A percentile compares a stretch with the other conserved stretches of the same genome.
Evolutionary conservation across 1,140 invertebrate species (phyloP).

Genomic region (Potamilus streckersoni): DNA sequence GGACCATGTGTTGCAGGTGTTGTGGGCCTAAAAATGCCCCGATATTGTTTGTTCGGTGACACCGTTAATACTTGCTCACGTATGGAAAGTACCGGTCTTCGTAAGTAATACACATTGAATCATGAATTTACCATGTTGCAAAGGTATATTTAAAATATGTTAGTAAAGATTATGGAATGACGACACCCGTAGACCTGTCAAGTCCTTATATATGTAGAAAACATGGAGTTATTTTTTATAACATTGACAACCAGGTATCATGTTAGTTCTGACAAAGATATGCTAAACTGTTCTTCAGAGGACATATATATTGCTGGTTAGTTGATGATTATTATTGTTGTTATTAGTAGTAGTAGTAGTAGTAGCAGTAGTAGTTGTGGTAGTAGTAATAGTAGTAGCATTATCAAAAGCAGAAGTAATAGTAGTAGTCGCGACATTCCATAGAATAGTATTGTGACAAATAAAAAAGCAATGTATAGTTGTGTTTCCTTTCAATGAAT

Average conservation of each 20-base stretch:
- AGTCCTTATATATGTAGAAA: neutral
- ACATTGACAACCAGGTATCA: neutral
- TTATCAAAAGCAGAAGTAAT: too few relatives aligned
- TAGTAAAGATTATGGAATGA: neutral
- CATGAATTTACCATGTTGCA: neutral
- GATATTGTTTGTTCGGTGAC: constrained; percentile 66
- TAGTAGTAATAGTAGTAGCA: too few relatives aligned
- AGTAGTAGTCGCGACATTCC: too few relatives aligned
- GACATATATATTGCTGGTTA: too few relatives aligned
- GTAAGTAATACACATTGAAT: constrained; percentile 35
- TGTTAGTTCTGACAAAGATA: neutral
- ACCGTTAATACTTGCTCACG: constrained; percentile 65
- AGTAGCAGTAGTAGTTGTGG: too few relatives aligned
- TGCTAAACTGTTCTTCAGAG: too few relatives aligned
- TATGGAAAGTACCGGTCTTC: constrained; percentile 62
- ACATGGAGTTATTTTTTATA: neutral
- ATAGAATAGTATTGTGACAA: too few relatives aligned
- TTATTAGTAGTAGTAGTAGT: too few relatives aligned
- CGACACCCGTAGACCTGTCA: neutral
- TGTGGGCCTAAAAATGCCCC: constrained; percentile 72
- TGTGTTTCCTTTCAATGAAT: too few relatives aligned
- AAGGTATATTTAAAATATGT: neutral
- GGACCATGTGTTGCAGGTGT: constrained; percentile 71
- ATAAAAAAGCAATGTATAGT: too few relatives aligned
- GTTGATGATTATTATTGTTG: too few relatives aligned